phyloP scores from a whole-genome alignment of 1,140 invertebrate species.

The Bombus cullumanus region DNA sequence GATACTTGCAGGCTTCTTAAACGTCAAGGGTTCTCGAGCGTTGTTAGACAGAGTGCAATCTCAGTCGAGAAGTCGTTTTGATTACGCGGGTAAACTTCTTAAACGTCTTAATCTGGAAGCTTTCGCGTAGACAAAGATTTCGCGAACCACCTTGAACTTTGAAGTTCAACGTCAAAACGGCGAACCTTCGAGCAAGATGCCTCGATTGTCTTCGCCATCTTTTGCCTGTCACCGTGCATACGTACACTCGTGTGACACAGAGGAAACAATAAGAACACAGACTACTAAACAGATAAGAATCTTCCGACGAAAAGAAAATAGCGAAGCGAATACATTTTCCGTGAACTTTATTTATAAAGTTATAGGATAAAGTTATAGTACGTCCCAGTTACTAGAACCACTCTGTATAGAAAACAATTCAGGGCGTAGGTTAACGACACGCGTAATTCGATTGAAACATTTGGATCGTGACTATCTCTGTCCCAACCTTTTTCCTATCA shows the following conservation, averaged over 20 bases:
- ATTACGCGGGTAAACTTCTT: conserved; percentile 61
- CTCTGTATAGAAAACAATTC: not conserved
- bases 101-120: conserved; percentile 47
- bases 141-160: not conserved
- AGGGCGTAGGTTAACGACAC: not conserved
- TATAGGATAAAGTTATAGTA: not conserved
- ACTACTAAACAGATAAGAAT: no score
- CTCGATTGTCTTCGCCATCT: not conserved
- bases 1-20: conserved; percentile 35
- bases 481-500: not conserved
- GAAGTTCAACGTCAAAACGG: not conserved
- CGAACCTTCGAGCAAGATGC: not conserved
- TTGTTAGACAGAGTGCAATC: conserved; percentile 46
- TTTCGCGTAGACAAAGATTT: conserved; percentile 24
- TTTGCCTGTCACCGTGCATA: not conserved
- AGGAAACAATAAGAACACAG: no score
- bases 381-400: not conserved
- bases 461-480: not conserved
- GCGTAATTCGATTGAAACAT: not conserved
- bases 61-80: conserved; percentile 56
- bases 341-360: not conserved
- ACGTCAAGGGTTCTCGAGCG: conserved; percentile 45
- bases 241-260: no score
- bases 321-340: not conserved
- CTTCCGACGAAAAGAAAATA: not conserved